Evolutionary conservation across 2,113 vertebrate genomes (phyloP).

Genomic region (Trogon melanurus): DNA sequence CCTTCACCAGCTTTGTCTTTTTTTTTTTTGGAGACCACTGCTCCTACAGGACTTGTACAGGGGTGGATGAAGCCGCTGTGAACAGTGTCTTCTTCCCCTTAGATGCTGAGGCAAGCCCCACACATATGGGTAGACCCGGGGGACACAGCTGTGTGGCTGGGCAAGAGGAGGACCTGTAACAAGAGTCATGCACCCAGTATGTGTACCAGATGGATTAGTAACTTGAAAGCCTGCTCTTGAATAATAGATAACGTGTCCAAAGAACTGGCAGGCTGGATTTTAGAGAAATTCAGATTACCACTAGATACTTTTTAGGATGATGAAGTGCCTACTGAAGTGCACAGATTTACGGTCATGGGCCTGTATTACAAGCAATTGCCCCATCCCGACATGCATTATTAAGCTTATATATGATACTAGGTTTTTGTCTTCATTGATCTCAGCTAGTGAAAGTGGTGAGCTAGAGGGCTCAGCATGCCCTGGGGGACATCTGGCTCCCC

Average conservation of each 20-base stretch:
- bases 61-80: not conserved
- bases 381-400: not conserved
- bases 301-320: not conserved
- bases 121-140: fast-evolving
- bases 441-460: fast-evolving
- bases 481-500: not conserved
- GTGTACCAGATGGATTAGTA: not conserved
- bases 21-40: not conserved
- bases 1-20: not conserved
- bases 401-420: not conserved
- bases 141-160: not conserved
- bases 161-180: not conserved
- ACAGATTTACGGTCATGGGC: not conserved
- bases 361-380: not conserved
- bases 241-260: not conserved
- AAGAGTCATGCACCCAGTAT: not conserved
- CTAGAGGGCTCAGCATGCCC: not conserved
- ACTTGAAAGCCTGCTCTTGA: not conserved
- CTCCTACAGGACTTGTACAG: fast-evolving
- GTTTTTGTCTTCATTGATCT: not conserved
- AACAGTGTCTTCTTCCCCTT: not conserved
- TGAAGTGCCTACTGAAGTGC: not conserved
- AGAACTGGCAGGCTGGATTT: not conserved
- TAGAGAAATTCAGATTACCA: not conserved
- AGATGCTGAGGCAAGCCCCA: not conserved